Evolutionary conservation across 2,113 vertebrate genomes (phyloP).

Genomic region (Dicentrarchus labrax): DNA sequence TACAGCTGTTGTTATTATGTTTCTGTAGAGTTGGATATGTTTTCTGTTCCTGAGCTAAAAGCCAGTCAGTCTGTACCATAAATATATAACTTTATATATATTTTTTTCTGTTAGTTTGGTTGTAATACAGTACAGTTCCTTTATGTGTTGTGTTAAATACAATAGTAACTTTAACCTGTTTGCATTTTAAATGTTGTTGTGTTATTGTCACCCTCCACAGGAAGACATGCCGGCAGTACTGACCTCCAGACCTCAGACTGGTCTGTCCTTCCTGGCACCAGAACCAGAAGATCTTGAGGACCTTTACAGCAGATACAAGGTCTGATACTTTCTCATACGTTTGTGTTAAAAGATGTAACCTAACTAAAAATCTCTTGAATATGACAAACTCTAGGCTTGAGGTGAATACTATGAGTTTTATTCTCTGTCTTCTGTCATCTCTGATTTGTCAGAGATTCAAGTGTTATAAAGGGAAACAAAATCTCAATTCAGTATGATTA

Average conservation of each 20-base stretch:
- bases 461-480: too few relatives aligned
- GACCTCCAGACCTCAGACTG: slow-evolving; percentile 90
- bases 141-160: not conserved
- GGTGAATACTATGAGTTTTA: not conserved
- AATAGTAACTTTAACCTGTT: not conserved
- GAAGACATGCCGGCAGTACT: slow-evolving; percentile 89
- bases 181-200: not conserved
- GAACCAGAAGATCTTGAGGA: slow-evolving; percentile 94
- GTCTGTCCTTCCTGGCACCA: slow-evolving; percentile 91
- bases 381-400: not conserved
- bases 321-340: slow-evolving; percentile 50
- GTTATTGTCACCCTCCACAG: slow-evolving; percentile 66
- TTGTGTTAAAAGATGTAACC: not conserved
- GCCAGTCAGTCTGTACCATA: not conserved
- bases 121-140: not conserved
- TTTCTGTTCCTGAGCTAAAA: not conserved
- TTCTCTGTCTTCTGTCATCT: too few relatives aligned
- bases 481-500: too few relatives aligned
- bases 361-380: not conserved
- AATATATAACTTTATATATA: too few relatives aligned
- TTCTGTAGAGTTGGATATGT: not conserved
- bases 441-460: too few relatives aligned
- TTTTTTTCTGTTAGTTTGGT: too few relatives aligned
- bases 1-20: not conserved
- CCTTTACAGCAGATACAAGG: slow-evolving; percentile 94